Conservation (phyloP, 2,113 vertebrate genomes). For the Melanostigma gelatinosum region DNA sequence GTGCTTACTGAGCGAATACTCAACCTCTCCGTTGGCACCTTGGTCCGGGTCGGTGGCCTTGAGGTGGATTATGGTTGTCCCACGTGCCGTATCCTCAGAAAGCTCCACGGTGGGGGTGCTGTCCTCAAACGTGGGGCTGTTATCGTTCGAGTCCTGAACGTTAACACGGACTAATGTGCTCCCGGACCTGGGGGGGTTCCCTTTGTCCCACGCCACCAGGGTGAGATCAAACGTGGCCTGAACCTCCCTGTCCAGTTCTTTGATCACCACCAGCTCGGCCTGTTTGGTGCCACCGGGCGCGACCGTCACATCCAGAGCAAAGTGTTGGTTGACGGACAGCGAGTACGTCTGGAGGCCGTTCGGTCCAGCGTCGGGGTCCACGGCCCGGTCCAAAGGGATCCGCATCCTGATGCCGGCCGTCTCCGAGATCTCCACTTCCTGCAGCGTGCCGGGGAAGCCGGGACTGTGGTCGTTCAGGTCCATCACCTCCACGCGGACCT, state of each 20-base stretch:
- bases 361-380: slow-evolving; percentile 86
- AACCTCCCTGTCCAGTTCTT: slow-evolving; percentile 90
- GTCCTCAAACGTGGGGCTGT: slow-evolving; percentile 90
- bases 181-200: slow-evolving; percentile 88
- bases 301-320: slow-evolving; percentile 86
- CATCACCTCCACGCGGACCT: slow-evolving; percentile 90
- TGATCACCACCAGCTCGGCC: slow-evolving; percentile 88
- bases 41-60: slow-evolving; percentile 91
- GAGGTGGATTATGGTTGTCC: slow-evolving; percentile 88
- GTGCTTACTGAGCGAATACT: slow-evolving; percentile 90
- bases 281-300: slow-evolving; percentile 85
- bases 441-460: slow-evolving; percentile 82
- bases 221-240: slow-evolving; percentile 86
- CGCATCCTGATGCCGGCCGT: slow-evolving; percentile 84
- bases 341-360: slow-evolving; percentile 87
- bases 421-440: slow-evolving; percentile 94
- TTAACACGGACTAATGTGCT: slow-evolving; percentile 87
- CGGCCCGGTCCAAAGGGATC: slow-evolving; percentile 90
- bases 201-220: slow-evolving; percentile 89
- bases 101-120: slow-evolving; percentile 85
- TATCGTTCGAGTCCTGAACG: slow-evolving; percentile 94
- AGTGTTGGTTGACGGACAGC: slow-evolving; percentile 89
- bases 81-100: slow-evolving; percentile 85
- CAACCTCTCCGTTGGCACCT: slow-evolving; percentile 92
- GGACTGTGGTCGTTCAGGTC: slow-evolving; percentile 93